Conservation (phyloP, 2,888 invertebrate species). For the Heliothis peltigera region DNA sequence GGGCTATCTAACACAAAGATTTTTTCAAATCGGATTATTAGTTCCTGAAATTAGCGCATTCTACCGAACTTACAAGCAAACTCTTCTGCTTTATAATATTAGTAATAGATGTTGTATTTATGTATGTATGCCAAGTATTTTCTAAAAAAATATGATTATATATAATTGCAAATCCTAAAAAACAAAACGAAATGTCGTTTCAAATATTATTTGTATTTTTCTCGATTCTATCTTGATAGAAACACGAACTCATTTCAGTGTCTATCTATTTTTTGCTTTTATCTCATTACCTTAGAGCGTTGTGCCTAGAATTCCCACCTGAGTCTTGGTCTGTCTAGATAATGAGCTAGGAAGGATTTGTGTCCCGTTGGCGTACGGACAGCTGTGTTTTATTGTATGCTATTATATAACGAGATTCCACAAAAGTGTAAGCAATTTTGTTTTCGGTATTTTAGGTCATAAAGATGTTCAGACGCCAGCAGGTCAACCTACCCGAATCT, state of each 20-base stretch:
- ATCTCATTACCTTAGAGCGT: constrained; percentile 29
- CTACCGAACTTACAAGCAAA: too few relatives aligned
- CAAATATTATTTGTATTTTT: not conserved
- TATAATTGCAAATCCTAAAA: too few relatives aligned
- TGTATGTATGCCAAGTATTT: too few relatives aligned
- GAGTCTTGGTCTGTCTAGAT: constrained; percentile 41
- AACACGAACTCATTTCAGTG: constrained; percentile 24
- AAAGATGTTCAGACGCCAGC: not conserved
- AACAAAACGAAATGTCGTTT: too few relatives aligned
- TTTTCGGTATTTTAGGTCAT: not conserved
- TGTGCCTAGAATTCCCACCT: constrained; percentile 45
- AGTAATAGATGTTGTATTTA: too few relatives aligned
- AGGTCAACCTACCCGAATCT: too few relatives aligned
- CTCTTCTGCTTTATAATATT: too few relatives aligned
- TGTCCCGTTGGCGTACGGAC: constrained; percentile 5
- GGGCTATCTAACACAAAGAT: too few relatives aligned
- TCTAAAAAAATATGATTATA: too few relatives aligned
- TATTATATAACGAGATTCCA: constrained; percentile 6
- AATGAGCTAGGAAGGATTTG: constrained; percentile 38
- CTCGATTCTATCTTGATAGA: constrained; percentile 15
- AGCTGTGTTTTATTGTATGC: not conserved
- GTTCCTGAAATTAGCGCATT: too few relatives aligned
- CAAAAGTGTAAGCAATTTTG: not conserved
- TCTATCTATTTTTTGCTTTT: constrained; percentile 22
- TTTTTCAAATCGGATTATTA: too few relatives aligned